Conservation (phyloP, 2,113 vertebrate genomes). For the Phainopepla nitens region DNA sequence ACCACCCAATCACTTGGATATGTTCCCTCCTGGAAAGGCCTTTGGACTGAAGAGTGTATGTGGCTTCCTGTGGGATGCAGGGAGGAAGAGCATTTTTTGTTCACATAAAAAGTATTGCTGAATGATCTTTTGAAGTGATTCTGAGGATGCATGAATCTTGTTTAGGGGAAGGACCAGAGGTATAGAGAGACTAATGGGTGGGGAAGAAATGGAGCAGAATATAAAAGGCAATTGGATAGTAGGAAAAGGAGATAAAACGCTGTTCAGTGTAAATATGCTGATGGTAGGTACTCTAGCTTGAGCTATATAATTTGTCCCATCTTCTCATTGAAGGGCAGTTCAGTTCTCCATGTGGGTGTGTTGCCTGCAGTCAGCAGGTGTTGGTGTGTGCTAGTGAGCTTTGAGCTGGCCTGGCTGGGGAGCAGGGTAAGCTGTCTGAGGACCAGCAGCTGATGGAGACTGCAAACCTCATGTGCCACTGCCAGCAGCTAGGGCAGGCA, state of each 20-base stretch:
- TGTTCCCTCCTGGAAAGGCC: not conserved
- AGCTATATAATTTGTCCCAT: not conserved
- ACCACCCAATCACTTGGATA: not conserved
- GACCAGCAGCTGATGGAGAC: not conserved
- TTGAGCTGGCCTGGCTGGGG: not conserved
- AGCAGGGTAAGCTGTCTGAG: not conserved
- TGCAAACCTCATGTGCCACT: not conserved
- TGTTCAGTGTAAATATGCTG: not conserved
- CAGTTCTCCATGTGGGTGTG: not conserved
- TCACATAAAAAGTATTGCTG: not conserved
- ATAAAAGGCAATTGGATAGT: not conserved
- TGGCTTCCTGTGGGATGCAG: not conserved
- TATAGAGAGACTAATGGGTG: rapidly evolving
- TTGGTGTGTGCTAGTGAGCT: not conserved
- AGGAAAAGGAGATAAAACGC: not conserved
- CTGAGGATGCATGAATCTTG: not conserved
- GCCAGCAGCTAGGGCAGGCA: not conserved
- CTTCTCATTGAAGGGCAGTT: not conserved
- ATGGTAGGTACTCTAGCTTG: not conserved
- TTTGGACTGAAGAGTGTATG: rapidly evolving
- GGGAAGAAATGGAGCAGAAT: not conserved
- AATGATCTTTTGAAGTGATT: not conserved
- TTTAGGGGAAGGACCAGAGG: not conserved
- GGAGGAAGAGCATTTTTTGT: not conserved
- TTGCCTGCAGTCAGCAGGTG: not conserved